Evolutionary conservation across 2,113 vertebrate genomes (phyloP), one percentile per base, ranked within the genome.

Genomic region (Lamprologus sp.): DNA sequence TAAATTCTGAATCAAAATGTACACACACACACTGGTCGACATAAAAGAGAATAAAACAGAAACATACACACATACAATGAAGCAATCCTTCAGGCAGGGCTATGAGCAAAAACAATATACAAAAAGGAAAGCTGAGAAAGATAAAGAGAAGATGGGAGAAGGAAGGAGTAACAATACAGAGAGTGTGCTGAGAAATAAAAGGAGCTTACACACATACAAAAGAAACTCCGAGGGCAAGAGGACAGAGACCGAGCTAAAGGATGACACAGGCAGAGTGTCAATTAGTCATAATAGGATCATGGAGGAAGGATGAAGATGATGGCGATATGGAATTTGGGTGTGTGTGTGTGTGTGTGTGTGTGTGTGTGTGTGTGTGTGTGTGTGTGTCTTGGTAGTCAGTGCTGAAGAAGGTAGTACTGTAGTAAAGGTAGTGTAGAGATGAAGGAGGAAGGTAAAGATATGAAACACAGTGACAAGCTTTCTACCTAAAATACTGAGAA

Each of bases 201-300:
- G 81, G 21, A 73, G 17, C 10, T 82, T n/a, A 63, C 28, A 85
- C 53, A 87, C 23, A 83, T 5, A 47, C 55, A 49, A 51, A 19
- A 84, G 21, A 89, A 86, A 85, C 40, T 58, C 31, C 40, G 70
- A 90, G 63, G 82, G 54, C 80, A 84, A 79, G 54, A 85, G 81
- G 58, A 89, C 81, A 73, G 80, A 81, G 68, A 81, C 73, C 45
- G 58, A 85, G 63, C 84, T 63, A 87, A 81, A 86, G 77, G 89
- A 92, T 87, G 81, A 88, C 83, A 91, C 45, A 83, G 79, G 49
- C 86, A 84, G 58, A 79, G 58, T 89, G 92, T 91, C 82, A 92
- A 91, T 94, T 88, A 90, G 85, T 92, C 88, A 84, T 93, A 92
- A 91, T 79, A 83, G 87, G 77, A 88, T 53, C 40, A 81, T 40